A percentile compares a stretch with the other conserved stretches of the same genome.
Evolutionary conservation across 2,113 vertebrate species (phyloP).

Genomic region (Brachypodius melanocephalos): DNA sequence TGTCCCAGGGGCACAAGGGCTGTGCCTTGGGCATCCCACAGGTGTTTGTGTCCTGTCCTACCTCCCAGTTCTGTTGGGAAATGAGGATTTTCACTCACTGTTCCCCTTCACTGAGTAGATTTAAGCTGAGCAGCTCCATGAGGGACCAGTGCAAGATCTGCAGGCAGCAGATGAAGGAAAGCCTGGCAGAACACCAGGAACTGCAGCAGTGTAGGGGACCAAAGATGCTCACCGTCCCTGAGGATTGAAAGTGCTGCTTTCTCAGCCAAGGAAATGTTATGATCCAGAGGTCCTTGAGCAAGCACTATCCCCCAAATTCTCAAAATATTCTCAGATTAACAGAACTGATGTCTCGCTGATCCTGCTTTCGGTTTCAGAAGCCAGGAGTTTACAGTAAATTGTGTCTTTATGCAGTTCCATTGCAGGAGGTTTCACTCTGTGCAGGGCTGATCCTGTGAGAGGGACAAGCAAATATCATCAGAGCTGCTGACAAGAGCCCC

Average conservation of each 20-base stretch:
- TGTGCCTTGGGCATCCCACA: not conserved
- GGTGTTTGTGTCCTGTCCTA: not conserved
- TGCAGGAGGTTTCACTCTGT: conserved; percentile 40
- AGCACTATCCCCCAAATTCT: not conserved
- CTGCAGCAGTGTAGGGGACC: not conserved
- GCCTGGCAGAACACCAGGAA: not conserved
- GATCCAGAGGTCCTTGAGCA: not conserved
- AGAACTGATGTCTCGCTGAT: not conserved
- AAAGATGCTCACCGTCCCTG: not conserved
- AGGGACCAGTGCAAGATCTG: not conserved
- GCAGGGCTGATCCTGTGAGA: conserved; percentile 56
- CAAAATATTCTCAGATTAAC: not conserved
- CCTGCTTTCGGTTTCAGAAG: not conserved
- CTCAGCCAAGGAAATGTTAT: not conserved
- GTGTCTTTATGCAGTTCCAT: not conserved
- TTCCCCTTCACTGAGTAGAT: not conserved
- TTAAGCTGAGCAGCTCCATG: not conserved
- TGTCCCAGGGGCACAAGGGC: not conserved
- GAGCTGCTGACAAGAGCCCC: conserved; percentile 67
- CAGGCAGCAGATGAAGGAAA: not conserved
- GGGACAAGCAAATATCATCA: conserved; percentile 62
- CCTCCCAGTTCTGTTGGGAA: not conserved
- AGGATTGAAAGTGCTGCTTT: not conserved
- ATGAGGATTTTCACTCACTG: not conserved
- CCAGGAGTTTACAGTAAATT: not conserved